A percentile compares a stretch with the other conserved stretches of the same genome.
These are phyloP conservation scores for Ophioninae sp. DNA, from an alignment of 2,888 invertebrate genomes.

Conservation along the genomic window DNA sequence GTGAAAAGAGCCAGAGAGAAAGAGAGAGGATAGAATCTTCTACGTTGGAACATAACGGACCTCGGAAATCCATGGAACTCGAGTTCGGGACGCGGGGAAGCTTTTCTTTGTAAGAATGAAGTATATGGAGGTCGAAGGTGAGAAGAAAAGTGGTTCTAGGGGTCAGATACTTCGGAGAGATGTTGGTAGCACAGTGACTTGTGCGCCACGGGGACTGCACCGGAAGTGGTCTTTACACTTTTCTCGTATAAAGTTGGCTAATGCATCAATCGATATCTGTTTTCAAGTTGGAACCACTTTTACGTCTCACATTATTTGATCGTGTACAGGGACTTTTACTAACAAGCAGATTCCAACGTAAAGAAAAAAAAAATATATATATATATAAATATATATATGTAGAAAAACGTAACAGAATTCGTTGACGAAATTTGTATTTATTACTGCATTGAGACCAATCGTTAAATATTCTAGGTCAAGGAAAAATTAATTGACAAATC, in stretches of 20 bases:
- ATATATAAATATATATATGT: too few species aligned
- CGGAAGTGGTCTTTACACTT: not conserved
- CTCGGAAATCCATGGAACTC: slow-evolving; percentile 41
- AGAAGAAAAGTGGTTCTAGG: slow-evolving; percentile 58
- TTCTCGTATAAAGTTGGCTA: slow-evolving; percentile 23
- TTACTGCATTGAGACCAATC: not conserved
- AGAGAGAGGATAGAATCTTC: slow-evolving; percentile 37
- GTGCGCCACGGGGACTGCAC: slow-evolving; percentile 22
- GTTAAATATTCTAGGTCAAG: too few species aligned
- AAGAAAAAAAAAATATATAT: not conserved
- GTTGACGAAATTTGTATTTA: not conserved
- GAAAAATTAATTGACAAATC: too few species aligned
- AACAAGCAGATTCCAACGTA: not conserved
- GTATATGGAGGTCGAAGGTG: slow-evolving; percentile 56
- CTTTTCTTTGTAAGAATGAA: slow-evolving; percentile 56
- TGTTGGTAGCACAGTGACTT: slow-evolving; percentile 33
- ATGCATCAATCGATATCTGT: not conserved
- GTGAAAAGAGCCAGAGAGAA: slow-evolving; percentile 3
- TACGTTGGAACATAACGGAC: slow-evolving; percentile 40
- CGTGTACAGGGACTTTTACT: not conserved
- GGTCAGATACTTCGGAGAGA: slow-evolving; percentile 63
- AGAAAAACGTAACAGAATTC: not conserved
- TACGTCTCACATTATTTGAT: not conserved
- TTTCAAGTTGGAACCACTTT: not conserved
- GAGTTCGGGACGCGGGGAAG: slow-evolving; percentile 34